A percentile compares a stretch with the other conserved stretches of the same genome.
These are phyloP conservation scores for Zootermopsis nevadensis DNA, from an alignment of 2,888 invertebrate genomes.

Conservation along the genomic window DNA sequence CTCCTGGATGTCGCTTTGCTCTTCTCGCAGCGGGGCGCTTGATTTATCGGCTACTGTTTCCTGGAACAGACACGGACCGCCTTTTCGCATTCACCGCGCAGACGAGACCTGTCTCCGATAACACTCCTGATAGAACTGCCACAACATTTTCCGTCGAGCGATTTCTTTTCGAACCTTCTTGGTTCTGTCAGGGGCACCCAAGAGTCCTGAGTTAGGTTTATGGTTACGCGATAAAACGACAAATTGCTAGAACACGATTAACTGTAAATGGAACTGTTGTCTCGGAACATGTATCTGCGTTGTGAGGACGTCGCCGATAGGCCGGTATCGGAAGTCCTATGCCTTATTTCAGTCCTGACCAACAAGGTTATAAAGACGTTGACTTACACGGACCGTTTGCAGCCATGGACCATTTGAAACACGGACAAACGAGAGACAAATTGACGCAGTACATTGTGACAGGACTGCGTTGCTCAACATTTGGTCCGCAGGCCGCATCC, in stretches of 20 bases:
- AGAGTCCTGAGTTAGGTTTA: not conserved
- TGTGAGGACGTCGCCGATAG: not conserved
- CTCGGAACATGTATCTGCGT: not conserved
- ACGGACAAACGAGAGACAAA: not conserved
- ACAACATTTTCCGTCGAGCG: not conserved
- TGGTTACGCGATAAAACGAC: constrained; percentile 1
- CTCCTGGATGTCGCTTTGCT: not conserved
- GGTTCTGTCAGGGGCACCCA: not conserved
- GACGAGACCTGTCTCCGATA: constrained; percentile 11
- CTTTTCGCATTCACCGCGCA: constrained; percentile 27
- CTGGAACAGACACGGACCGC: constrained; percentile 26
- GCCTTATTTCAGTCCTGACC: not conserved
- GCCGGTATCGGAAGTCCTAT: not conserved
- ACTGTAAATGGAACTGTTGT: not conserved
- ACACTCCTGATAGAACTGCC: constrained; percentile 22
- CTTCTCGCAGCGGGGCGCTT: constrained; percentile 27
- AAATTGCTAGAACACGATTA: not conserved
- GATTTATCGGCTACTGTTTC: constrained; percentile 40
- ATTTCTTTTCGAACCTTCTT: constrained; percentile 2
- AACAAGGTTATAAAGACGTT: not conserved
- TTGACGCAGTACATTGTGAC: not conserved
- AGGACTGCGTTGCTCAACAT: not conserved
- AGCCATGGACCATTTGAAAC: not conserved
- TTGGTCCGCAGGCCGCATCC: not conserved
- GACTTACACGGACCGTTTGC: not conserved